phyloP scores from a whole-genome alignment of 2,797 vertebrate species.

The Anomalospiza imberbis region DNA sequence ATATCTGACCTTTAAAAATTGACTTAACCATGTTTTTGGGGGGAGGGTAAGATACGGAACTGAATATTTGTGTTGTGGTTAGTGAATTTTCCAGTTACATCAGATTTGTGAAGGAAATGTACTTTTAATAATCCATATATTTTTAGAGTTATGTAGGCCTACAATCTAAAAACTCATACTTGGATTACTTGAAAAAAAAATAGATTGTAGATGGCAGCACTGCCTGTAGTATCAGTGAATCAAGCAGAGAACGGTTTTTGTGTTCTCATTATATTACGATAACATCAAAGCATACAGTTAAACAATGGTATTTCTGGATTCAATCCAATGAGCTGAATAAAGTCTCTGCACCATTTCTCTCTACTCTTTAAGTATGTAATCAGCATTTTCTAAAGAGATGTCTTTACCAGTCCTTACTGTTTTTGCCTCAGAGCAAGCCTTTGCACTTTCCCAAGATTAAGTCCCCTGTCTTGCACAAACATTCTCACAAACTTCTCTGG shows the following conservation, averaged over 20 bases:
- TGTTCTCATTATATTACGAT: rapidly evolving
- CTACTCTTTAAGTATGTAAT: background rate
- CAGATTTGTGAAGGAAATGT: background rate
- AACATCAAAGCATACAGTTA: background rate
- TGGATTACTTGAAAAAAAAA: background rate
- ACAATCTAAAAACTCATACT: background rate
- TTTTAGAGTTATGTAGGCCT: background rate
- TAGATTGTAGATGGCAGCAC: background rate
- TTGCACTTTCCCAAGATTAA: background rate
- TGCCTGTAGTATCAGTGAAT: background rate
- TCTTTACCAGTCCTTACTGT: background rate
- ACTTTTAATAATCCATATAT: background rate
- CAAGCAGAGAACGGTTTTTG: background rate
- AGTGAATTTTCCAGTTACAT: background rate
- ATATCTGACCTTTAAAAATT: background rate
- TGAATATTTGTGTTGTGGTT: background rate
- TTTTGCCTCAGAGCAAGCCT: background rate
- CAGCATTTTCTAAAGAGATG: background rate
- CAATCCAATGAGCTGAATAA: background rate
- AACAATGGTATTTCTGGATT: background rate
- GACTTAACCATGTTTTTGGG: background rate
- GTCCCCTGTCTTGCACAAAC: background rate
- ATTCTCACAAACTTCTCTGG: background rate
- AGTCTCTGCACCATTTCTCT: background rate
- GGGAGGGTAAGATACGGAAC: background rate